Evolutionary conservation across 92 coral and sea anemone species (phyloP).

Genomic region (Zoanthus sociatus): DNA sequence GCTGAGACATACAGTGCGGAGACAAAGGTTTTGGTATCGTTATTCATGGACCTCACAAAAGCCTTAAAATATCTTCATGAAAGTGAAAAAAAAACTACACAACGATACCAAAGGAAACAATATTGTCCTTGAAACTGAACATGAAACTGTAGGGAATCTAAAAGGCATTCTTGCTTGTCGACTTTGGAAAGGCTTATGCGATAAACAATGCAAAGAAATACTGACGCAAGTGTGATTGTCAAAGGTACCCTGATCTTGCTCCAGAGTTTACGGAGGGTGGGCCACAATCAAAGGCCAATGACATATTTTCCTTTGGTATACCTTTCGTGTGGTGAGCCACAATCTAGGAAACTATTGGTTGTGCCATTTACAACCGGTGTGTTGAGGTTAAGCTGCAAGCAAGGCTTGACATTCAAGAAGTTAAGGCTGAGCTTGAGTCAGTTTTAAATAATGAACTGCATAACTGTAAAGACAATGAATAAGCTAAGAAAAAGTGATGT

Average conservation of each 20-base stretch:
- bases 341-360: background rate
- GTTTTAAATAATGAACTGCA: background rate
- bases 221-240: background rate
- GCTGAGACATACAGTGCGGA: background rate
- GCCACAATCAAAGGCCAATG: background rate
- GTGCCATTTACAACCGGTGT: background rate
- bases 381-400: background rate
- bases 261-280: background rate
- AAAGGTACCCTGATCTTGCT: background rate
- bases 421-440: constrained; percentile 4
- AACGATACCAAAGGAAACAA: constrained; percentile 1
- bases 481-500: constrained; percentile 4
- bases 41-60: background rate
- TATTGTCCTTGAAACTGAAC: background rate
- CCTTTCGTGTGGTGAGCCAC: background rate
- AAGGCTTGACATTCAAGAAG: background rate
- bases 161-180: background rate
- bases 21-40: background rate
- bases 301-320: background rate
- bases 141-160: background rate
- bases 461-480: background rate
- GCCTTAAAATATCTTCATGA: background rate
- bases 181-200: background rate
- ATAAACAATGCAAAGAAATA: background rate
- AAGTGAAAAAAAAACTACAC: background rate